A percentile compares a stretch with the other conserved stretches of the same genome.
These are phyloP conservation scores for Patella caerulea DNA, from an alignment of 2,888 invertebrate genomes.

Conservation along the genomic window DNA sequence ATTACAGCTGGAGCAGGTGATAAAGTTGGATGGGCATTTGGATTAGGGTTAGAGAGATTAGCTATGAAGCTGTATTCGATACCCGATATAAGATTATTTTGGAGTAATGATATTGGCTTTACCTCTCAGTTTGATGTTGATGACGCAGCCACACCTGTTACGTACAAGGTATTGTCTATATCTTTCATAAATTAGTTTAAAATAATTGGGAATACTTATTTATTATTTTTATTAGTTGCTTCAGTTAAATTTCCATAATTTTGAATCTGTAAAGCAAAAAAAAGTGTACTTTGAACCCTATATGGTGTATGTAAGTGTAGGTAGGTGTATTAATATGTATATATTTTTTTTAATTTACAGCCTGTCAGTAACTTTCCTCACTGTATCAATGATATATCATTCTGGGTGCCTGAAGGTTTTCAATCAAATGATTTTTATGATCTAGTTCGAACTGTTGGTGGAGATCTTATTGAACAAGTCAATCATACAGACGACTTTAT, in stretches of 20 bases:
- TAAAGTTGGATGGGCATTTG: conserved; percentile 97
- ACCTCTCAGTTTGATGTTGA: conserved; percentile 87
- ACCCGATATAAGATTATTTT: conserved; percentile 96
- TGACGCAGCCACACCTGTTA: conserved; percentile 79
- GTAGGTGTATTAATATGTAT: no score
- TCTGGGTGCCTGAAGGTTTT: conserved; percentile 86
- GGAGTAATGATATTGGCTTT: conserved; percentile 94
- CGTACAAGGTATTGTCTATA: conserved; percentile 78
- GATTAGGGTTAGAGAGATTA: conserved; percentile 93
- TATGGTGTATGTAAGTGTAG: no score
- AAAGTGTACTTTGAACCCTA: no score
- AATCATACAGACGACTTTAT: conserved; percentile 86
- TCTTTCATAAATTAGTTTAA: no score
- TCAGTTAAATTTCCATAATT: no score
- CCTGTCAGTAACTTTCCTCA: conserved; percentile 88
- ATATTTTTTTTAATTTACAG: conserved; percentile 69
- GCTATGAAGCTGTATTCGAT: conserved; percentile 97
- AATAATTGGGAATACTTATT: no score
- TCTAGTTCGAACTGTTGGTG: conserved; percentile 87
- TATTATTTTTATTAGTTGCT: no score
- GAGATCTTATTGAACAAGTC: conserved; percentile 95
- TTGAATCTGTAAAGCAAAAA: no score
- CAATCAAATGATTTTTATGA: conserved; percentile 80
- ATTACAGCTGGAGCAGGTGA: conserved; percentile 80
- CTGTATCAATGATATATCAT: conserved; percentile 92